phyloP scores from a whole-genome alignment of 2,888 invertebrate species.

The Acleris laterana region DNA sequence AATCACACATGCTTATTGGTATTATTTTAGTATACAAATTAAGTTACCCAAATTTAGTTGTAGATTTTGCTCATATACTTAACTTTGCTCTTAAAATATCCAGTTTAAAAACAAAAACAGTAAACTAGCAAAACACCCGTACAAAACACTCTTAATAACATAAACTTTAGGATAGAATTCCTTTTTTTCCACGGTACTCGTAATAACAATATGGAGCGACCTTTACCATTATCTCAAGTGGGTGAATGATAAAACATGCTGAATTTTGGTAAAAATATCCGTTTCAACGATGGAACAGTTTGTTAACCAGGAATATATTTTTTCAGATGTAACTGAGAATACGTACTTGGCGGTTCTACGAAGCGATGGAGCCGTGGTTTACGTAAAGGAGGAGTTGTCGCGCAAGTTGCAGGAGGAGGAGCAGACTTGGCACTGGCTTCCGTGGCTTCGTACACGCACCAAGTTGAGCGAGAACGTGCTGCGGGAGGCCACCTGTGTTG shows the following conservation, averaged over 20 bases:
- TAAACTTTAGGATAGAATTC: too few species aligned
- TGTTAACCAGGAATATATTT: constrained; percentile 2
- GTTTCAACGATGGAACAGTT: too few species aligned
- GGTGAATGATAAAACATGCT: background rate
- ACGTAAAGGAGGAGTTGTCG: constrained; percentile 60
- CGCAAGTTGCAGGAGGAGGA: constrained; percentile 60
- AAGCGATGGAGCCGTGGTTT: constrained; percentile 61
- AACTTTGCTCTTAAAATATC: too few species aligned
- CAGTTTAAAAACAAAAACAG: too few species aligned
- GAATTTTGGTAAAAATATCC: constrained; percentile 10
- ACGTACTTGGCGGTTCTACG: constrained; percentile 47
- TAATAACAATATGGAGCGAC: background rate
- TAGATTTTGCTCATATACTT: too few species aligned
- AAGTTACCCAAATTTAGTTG: too few species aligned
- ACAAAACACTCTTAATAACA: too few species aligned
- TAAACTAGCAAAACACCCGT: too few species aligned
- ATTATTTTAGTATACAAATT: too few species aligned
- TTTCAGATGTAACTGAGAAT: constrained; percentile 56
- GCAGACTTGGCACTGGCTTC: constrained; percentile 73
- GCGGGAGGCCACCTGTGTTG: constrained; percentile 51
- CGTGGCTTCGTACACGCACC: constrained; percentile 70
- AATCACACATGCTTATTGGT: too few species aligned
- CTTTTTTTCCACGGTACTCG: too few species aligned
- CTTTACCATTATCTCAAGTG: constrained; percentile 31
- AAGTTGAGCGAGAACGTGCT: constrained; percentile 57